Percentiles rank a stretch among this genome's conserved stretches.
phyloP scores from a whole-genome alignment of 2,797 vertebrate genomes.

The Vipera latastei region DNA sequence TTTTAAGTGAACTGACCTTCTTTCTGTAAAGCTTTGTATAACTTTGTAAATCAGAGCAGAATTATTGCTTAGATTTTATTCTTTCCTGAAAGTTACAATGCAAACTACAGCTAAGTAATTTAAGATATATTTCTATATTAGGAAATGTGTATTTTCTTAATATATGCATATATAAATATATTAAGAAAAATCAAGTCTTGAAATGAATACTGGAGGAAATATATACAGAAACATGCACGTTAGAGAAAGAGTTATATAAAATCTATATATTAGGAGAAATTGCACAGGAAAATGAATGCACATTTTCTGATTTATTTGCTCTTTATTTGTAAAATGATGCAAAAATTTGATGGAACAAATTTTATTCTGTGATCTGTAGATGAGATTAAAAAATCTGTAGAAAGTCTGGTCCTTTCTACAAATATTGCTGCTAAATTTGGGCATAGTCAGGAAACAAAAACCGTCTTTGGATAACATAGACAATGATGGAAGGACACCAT shows the following conservation, averaged over 20 bases:
- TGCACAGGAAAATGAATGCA: neutral
- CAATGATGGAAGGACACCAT: neutral
- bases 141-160: neutral
- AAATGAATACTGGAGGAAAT: neutral
- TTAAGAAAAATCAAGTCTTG: no score
- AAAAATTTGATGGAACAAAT: neutral
- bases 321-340: neutral
- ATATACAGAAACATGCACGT: no score
- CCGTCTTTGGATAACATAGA: neutral
- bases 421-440: neutral
- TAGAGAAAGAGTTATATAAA: neutral
- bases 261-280: neutral
- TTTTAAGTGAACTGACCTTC: neutral
- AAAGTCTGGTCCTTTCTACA: neutral
- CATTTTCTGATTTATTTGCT: neutral
- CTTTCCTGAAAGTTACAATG: neutral
- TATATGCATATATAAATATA: neutral
- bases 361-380: neutral
- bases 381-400: neutral
- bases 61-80: neutral
- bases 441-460: neutral
- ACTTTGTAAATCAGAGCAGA: neutral
- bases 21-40: neutral
- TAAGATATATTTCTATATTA: neutral
- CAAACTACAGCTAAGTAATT: neutral